Evolutionary conservation across 1,140 invertebrate genomes (phyloP).

Genomic region (Homalodisca vitripennis): DNA sequence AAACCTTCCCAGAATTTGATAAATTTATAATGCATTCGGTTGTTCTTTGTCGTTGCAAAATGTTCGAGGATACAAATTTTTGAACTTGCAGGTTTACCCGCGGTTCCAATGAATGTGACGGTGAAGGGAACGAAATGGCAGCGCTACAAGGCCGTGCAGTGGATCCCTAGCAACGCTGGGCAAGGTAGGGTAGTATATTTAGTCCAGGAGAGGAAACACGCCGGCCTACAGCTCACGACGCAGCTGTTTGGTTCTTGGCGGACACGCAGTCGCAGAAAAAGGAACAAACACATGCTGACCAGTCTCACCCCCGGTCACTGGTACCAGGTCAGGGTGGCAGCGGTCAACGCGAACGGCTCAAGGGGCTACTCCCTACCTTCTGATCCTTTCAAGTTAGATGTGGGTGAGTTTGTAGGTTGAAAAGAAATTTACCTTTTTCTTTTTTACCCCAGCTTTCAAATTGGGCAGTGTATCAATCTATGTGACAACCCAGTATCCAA

Average conservation of each 20-base stretch:
- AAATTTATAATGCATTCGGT: no score
- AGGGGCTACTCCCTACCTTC: constrained; percentile 65
- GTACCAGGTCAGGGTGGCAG: constrained; percentile 75
- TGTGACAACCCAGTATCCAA: not conserved
- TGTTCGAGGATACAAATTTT: not conserved
- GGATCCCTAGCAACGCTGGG: not conserved
- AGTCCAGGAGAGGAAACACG: constrained; percentile 57
- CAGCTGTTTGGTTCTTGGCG: constrained; percentile 51
- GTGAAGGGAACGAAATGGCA: constrained; percentile 33
- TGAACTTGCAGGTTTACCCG: constrained; percentile 51
- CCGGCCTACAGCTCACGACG: constrained; percentile 54
- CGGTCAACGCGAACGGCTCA: constrained; percentile 66
- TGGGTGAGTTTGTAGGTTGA: not conserved
- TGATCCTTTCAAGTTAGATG: constrained; percentile 52
- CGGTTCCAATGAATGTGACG: constrained; percentile 48
- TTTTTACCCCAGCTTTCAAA: not conserved
- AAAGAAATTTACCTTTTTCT: not conserved
- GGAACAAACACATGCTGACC: constrained; percentile 52
- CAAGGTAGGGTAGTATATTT: constrained; percentile 47
- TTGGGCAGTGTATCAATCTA: not conserved
- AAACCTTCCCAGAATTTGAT: no score
- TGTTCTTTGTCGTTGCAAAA: no score
- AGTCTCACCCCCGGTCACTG: constrained; percentile 65
- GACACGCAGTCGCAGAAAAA: constrained; percentile 50
- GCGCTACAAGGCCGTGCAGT: not conserved